Evolutionary conservation across 2,113 vertebrate genomes (phyloP), one percentile per base, ranked within the genome.

Genomic region (Jacana jacana): DNA sequence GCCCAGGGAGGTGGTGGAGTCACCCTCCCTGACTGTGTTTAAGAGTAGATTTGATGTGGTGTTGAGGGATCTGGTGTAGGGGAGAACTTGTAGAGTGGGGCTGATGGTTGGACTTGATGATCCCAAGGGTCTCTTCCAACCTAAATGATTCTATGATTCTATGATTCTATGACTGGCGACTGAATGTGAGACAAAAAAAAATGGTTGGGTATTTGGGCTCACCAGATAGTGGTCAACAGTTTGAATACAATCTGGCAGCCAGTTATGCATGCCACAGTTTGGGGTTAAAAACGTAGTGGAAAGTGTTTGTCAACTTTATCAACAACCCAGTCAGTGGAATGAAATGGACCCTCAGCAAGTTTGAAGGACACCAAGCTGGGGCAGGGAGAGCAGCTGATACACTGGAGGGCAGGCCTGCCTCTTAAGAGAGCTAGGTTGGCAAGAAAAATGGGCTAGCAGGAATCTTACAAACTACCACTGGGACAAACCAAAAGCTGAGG

Each of bases 401-500:
- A 40, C 44, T 55, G 10, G 37, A 75, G 18, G 14, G 3, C 23
- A 60, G 10, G 28, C 5, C 8, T 79, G n/a, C 4, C 13, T 13
- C 20, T 44, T 33, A 11, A 37, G 6, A 3, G 3, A 66, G 2
- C 11, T 33, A 5, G 1, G 1, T 17, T 11, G 12, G 7, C 14
- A 89, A 40, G 19, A 58, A 66, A 82, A 31, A 70, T 7, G 2
- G 5, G 6, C 22, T 4, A 46, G 7, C 7, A 54, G 27, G 57
- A 82, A 10, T 2, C 4, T 77, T 44, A 51, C 3, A 11, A 39
- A 55, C 9, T 22, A 27, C 13, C 10, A 39, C 7, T 35, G 19
- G 6, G 33, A 44, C 33, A 64, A 83, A 55, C 10, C 8, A 73
- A 81, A 65, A 65, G 4, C 11, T 31, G 54, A 72, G 52, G 4